Percentiles rank a stretch among this genome's conserved stretches.
Evolutionary conservation across 2,888 invertebrate species (phyloP).

Genomic region (Agrilus mali): DNA sequence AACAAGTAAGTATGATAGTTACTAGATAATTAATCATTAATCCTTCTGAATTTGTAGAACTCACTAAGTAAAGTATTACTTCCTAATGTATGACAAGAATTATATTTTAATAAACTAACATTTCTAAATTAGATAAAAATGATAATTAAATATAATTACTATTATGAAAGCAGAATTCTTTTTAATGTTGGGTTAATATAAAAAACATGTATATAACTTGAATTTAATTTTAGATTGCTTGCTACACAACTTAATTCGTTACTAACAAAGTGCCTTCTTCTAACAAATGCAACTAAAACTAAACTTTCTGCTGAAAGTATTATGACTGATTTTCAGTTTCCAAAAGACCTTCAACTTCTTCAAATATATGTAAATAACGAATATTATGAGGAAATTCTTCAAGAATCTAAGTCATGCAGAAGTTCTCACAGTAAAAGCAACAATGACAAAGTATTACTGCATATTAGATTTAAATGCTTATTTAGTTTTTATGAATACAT

Average conservation of each 20-base stretch:
- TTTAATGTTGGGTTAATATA: neutral
- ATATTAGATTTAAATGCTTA: too few relatives aligned
- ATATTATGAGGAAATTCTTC: constrained; percentile 41
- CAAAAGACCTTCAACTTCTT: constrained; percentile 68
- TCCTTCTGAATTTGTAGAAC: too few relatives aligned
- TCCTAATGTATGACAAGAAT: too few relatives aligned
- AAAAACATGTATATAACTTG: neutral
- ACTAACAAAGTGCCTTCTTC: constrained; percentile 64
- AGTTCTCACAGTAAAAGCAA: constrained; percentile 17
- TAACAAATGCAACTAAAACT: constrained; percentile 73
- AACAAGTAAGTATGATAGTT: too few relatives aligned
- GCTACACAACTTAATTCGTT: constrained; percentile 64
- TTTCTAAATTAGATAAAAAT: neutral
- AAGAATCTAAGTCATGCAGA: constrained; percentile 31
- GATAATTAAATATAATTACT: neutral
- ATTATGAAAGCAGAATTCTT: neutral
- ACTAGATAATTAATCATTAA: too few relatives aligned
- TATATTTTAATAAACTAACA: too few relatives aligned
- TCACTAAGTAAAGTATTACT: too few relatives aligned
- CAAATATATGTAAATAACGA: constrained; percentile 59
- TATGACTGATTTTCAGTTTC: constrained; percentile 54
- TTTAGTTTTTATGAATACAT: too few relatives aligned
- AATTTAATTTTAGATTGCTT: constrained; percentile 50
- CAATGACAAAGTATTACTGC: neutral
- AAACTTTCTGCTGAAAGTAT: constrained; percentile 68